These are phyloP conservation scores for Andrena cerasifolii DNA, from an alignment of 1,140 invertebrate species.

Conservation along the genomic window DNA sequence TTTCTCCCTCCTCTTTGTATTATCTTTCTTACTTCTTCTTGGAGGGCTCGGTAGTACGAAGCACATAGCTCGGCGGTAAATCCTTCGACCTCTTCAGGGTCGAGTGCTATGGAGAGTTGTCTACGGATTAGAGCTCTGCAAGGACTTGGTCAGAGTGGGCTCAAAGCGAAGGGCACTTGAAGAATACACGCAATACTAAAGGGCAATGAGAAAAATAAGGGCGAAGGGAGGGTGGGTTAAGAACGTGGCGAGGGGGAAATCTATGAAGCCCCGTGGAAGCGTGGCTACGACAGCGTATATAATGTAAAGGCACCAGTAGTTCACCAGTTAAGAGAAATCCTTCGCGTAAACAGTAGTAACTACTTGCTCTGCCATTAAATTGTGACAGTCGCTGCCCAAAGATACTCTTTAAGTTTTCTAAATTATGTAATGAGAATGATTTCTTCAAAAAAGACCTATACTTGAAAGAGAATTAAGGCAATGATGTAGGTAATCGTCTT, in stretches of 20 bases:
- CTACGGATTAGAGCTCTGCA: conserved; percentile 66
- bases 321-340: not conserved
- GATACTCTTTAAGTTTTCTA: too few species aligned
- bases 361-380: too few species aligned
- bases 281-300: not conserved
- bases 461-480: too few species aligned
- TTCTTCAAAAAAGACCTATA: too few species aligned
- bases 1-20: conserved; percentile 25
- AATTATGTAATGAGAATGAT: too few species aligned
- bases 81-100: conserved; percentile 65
- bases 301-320: not conserved
- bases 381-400: too few species aligned
- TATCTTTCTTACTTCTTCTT: conserved; percentile 34
- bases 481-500: too few species aligned
- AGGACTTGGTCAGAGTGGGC: conserved; percentile 62
- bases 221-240: not conserved
- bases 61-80: conserved; percentile 55
- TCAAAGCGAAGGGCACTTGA: conserved; percentile 56
- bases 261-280: not conserved
- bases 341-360: too few species aligned
- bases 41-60: conserved; percentile 23
- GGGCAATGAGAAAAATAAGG: conserved; percentile 58
- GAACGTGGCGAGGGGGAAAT: not conserved
- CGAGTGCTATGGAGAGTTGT: conserved; percentile 66
- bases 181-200: conserved; percentile 46